These are phyloP conservation scores for Cuculus canorus DNA, from an alignment of 2,797 vertebrate species.

Conservation along the genomic window DNA sequence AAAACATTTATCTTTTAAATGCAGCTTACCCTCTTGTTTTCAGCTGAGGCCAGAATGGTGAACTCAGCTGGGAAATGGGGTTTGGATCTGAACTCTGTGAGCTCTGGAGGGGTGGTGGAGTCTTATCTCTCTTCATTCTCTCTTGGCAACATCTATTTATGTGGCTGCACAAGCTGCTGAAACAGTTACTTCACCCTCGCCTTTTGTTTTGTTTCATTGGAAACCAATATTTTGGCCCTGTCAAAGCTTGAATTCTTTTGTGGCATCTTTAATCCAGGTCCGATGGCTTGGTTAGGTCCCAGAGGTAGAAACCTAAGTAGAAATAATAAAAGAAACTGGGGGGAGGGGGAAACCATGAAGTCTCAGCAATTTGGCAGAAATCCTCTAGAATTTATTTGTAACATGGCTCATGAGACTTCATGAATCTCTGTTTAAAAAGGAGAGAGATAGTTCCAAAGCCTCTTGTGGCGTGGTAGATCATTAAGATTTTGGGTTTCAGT, in stretches of 20 bases:
- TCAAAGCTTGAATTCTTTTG: slow-evolving; percentile 33
- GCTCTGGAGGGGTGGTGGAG: neutral
- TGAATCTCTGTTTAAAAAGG: neutral
- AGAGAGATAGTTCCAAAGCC: neutral
- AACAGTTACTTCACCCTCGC: slow-evolving; percentile 21
- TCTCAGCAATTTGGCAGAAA: slow-evolving; percentile 5
- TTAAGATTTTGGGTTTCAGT: neutral
- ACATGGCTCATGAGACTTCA: neutral
- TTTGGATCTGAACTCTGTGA: slow-evolving; percentile 21
- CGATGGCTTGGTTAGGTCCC: slow-evolving; percentile 11
- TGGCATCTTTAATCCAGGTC: slow-evolving; percentile 48
- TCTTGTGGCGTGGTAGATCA: neutral
- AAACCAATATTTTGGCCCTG: slow-evolving; percentile 60
- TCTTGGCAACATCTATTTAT: slow-evolving; percentile 41
- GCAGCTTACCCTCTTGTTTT: neutral
- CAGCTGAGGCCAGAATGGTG: neutral
- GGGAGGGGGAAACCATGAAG: neutral
- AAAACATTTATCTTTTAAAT: neutral
- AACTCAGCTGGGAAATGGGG: neutral
- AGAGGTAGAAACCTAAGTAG: slow-evolving; percentile 33
- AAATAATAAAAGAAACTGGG: slow-evolving; percentile 24
- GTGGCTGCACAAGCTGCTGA: slow-evolving; percentile 28
- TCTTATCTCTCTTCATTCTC: slow-evolving; percentile 27
- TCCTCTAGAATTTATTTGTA: neutral
- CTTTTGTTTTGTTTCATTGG: slow-evolving; percentile 68